Base-by-base conservation (phyloP, 1,140 invertebrate species). In the Lineus longissimus region DNA sequence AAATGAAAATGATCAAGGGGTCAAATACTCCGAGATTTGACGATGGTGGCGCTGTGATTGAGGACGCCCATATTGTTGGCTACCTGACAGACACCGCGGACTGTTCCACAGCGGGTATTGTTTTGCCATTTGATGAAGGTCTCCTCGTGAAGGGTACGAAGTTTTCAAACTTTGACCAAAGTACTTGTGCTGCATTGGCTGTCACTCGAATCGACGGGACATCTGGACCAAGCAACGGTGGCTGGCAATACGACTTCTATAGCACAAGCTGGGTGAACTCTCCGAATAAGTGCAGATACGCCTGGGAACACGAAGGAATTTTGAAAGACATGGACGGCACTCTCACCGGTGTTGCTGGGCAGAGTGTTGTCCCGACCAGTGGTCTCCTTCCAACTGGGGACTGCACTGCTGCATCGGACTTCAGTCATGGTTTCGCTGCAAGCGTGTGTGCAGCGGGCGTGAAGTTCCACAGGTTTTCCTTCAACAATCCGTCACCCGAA, bases 381-480 rank as follows among this genome's bases (percentile, higher is more conserved):
- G 61, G 25, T 1, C 69, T 64, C 27, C 59, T 78, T 0, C 72
- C 74, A 55, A 54, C 59, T 23, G 41, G 25, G 13, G 33, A 56
- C 0, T 73, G 72, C 57, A 51, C 36, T 6, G n/a, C 7, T 6
- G 13, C n/a, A 9, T 17, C 43, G 2, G 27, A 22, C 0, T 65
- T 65, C 54, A 30, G 54, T 7, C 19, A 6, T 17, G 60, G 54
- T 23, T 55, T 67, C 33, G 57, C 64, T 11, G 70, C 69, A 1
- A 66, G 62, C 41, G 59, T 69, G 0, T 77, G 72, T 66, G 61
- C 69, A 15, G 17, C 55, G 15, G 25, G 62, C 11, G 64, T 75
- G 0, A 72, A 70, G 33, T 74, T 75, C 56, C 69, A 71, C 47
- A 61, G 76, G 58, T 76, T 78, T 61, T 64, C 75, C 30, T 76